A percentile compares a stretch with the other conserved stretches of the same genome.
Conservation (phyloP, 2,888 invertebrate genomes). For the Arge pagana region DNA sequence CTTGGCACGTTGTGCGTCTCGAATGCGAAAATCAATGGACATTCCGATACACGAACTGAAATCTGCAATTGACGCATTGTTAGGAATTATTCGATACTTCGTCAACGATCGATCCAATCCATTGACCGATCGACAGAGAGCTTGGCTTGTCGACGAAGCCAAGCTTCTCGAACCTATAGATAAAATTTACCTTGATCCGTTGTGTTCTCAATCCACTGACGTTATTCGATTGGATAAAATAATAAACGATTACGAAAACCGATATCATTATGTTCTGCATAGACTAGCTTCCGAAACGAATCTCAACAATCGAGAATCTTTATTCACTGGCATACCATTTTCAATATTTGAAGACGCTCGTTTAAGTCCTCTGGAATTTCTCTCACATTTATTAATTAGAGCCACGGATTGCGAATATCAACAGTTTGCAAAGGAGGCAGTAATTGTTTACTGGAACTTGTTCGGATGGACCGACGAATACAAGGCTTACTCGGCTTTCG, state of each 20-base stretch:
- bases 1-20: slow-evolving; percentile 33
- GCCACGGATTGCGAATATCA: slow-evolving; percentile 41
- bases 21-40: slow-evolving; percentile 28
- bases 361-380: slow-evolving; percentile 30
- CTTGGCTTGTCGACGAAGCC: slow-evolving; percentile 30
- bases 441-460: slow-evolving; percentile 27
- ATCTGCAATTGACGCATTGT: slow-evolving; percentile 32
- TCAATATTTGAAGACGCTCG: too few relatives aligned
- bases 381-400: slow-evolving; percentile 42
- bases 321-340: background rate
- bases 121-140: slow-evolving; percentile 4
- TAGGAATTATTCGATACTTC: slow-evolving; percentile 32
- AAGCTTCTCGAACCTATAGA: slow-evolving; percentile 41
- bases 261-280: slow-evolving; percentile 35
- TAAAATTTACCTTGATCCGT: slow-evolving; percentile 33
- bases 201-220: slow-evolving; percentile 24
- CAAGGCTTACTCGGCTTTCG: slow-evolving; percentile 38
- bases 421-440: slow-evolving; percentile 31
- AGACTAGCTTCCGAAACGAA: slow-evolving; percentile 10
- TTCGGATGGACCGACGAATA: slow-evolving; percentile 37
- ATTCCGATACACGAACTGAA: slow-evolving; percentile 29
- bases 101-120: slow-evolving; percentile 5
- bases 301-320: too few relatives aligned
- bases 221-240: slow-evolving; percentile 31
- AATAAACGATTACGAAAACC: slow-evolving; percentile 42